Conservation (phyloP, 2,888 invertebrate species). For the Plemyria rubiginata region DNA sequence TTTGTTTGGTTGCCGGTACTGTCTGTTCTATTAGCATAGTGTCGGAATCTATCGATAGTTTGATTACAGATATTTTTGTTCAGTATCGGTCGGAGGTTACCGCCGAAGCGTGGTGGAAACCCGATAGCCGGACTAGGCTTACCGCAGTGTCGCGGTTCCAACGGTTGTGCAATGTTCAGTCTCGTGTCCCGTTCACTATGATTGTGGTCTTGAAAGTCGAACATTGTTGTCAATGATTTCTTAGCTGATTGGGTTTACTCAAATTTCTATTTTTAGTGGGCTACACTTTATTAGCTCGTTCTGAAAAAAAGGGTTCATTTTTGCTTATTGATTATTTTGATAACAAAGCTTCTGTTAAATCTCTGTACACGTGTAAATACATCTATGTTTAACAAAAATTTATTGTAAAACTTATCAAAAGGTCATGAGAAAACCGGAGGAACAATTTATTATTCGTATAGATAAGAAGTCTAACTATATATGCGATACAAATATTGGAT, state of each 20-base stretch:
- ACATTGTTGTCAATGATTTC: conserved; percentile 25
- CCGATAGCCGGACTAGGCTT: conserved; percentile 57
- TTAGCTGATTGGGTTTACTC: conserved; percentile 3
- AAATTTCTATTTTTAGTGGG: background rate
- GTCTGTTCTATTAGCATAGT: conserved; percentile 6
- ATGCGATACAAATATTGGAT: conserved; percentile 49
- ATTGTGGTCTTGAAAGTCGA: conserved; percentile 44
- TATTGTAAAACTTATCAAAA: conserved; percentile 14
- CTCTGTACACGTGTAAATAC: background rate
- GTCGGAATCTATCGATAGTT: conserved; percentile 25
- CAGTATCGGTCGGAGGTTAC: conserved; percentile 58
- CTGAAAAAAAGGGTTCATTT: too few species aligned
- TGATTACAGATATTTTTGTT: conserved; percentile 22
- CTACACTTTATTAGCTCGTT: background rate
- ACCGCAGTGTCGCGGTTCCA: conserved; percentile 68
- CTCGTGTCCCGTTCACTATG: conserved; percentile 51
- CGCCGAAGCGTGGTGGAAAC: conserved; percentile 67
- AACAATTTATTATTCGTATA: conserved; percentile 26
- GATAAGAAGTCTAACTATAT: conserved; percentile 40
- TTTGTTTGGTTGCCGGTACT: background rate
- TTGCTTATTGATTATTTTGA: too few species aligned
- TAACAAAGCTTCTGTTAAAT: background rate
- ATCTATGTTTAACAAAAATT: background rate
- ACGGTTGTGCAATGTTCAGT: conserved; percentile 66
- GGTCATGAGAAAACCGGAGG: conserved; percentile 43